Percentiles rank a stretch among this genome's conserved stretches.
Evolutionary conservation across 2,888 invertebrate genomes (phyloP).

Genomic region (Drymonia ruficornis): DNA sequence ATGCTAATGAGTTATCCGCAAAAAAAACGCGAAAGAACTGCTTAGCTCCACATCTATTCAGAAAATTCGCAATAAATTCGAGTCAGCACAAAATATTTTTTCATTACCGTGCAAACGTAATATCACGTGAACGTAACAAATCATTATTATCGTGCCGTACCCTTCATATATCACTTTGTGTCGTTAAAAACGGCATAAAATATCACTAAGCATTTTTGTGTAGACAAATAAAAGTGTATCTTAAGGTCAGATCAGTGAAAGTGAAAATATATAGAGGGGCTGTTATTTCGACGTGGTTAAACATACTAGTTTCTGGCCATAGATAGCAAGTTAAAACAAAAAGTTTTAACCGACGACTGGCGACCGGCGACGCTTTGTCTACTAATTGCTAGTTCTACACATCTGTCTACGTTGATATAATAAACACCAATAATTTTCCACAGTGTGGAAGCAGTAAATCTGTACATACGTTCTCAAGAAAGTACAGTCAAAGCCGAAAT

Average conservation of each 20-base stretch:
- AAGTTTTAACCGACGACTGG: background rate
- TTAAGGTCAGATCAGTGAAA: conserved; percentile 6
- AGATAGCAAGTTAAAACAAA: background rate
- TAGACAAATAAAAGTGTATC: conserved; percentile 8
- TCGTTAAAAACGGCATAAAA: conserved; percentile 24
- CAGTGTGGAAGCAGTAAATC: too few species aligned
- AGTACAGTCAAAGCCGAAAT: too few species aligned
- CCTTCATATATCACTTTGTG: conserved; percentile 15
- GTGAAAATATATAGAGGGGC: background rate
- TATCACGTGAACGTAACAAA: conserved; percentile 32
- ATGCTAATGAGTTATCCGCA: background rate
- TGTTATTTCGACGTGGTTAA: background rate
- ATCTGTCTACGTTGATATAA: too few species aligned
- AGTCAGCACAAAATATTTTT: conserved; percentile 19
- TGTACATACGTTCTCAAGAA: too few species aligned
- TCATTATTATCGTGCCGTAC: conserved; percentile 28
- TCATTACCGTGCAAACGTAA: conserved; percentile 11
- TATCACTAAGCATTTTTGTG: conserved; percentile 7
- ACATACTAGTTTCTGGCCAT: background rate
- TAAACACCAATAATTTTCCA: too few species aligned
- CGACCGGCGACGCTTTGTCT: background rate
- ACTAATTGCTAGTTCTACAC: background rate
- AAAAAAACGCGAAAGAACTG: background rate
- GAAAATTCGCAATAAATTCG: conserved; percentile 20
- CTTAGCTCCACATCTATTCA: background rate